Base-by-base conservation (phyloP, 2,888 invertebrate genomes). In the Limnephilus rhombicus region DNA sequence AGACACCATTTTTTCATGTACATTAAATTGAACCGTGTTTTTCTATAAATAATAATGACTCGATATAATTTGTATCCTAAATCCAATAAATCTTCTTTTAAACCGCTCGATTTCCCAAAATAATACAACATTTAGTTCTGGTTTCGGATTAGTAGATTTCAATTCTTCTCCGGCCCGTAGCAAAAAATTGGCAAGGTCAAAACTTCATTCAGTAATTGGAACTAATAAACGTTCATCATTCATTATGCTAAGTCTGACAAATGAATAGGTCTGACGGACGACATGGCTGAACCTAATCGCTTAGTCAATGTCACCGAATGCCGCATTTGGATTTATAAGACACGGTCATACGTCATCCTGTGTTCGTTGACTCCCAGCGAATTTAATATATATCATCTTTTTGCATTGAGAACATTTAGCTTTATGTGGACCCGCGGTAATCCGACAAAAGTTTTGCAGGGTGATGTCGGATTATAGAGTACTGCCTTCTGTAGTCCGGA, bases 201-300 rank as follows among this genome's bases (percentile, higher is more conserved):
- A 68, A 68, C 4, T 68, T 68, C 68, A 68, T 68, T 68, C 68
- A 68, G 9, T 68, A 68, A 68, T 68, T 68, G 68, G 68, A 68
- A 68, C 68, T 68, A 68, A 68, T 68, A 68, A 68, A 68, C 24
- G 68, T 68, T 68, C 68, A 68, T 68, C 68, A 68, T 68, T 68
- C 24, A 68, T 68, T 68, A 68, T 68, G 68, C 68, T 68, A 68
- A 68, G 68, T 24, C 68, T 68, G 68, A 68, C 68, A 68, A 68
- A 68, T 68, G 68, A 68, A 68, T 68, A 68, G 24, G 68, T 68
- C 68, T 68, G 68, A 68, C 68, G n/a, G 68, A 68, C 68, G 68
- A 68, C 68, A 68, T 68, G 68, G n/a, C 68, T 68, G 68, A 68
- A 68, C 68, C 68, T 68, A 68, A 68, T 68, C 68, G 68, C 68